Base-by-base conservation (phyloP, 2,888 invertebrate species). In the Pardosa pseudoannulata region DNA sequence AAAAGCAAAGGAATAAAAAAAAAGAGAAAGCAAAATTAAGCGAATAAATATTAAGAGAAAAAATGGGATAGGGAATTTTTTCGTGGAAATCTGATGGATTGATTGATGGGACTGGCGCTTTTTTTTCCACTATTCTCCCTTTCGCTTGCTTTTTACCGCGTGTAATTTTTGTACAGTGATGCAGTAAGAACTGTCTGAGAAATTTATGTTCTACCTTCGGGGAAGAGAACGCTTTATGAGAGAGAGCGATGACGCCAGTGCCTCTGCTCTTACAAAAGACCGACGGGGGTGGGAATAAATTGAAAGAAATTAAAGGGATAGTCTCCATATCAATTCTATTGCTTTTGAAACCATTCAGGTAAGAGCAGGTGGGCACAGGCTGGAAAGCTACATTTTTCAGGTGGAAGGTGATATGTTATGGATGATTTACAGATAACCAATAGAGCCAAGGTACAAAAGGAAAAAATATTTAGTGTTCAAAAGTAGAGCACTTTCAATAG, bases 221-320 rank as follows among this genome's bases (percentile, higher is more conserved):
- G 78, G 73, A 80, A 85, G 56, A 72, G 71, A 78, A 67, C 68
- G 67, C 36, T 85, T 85, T 85, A 85, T 79, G 83, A 85, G n/a
- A 85, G n/a, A n/a, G n/a, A n/a, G 78, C 31, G 83, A 85, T 85
- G 83, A 78, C 73, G 83, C 78, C 83, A 85, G 73, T 73, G 73
- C 73, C 50, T 74, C 70, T 81, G 81, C 81, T 75, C 79, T 85
- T 67, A 72, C 83, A 83, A 83, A 83, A 72, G 76, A 65, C 83
- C 83, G 76, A 78, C 83, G 50, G 64, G 72, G 64, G 72, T 6
- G 41, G 41, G 71, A 78, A 72, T 72, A 78, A 72, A 78, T 67
- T 67, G 73, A 23, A 31, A 23, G 67, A 85, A 85, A 85, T 85
- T 85, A 85, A n/a, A n/a, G 83, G 83, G 83, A 73, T 73, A 67